Base-by-base conservation (phyloP, 2,888 invertebrate species). In the Rapana venosa region DNA sequence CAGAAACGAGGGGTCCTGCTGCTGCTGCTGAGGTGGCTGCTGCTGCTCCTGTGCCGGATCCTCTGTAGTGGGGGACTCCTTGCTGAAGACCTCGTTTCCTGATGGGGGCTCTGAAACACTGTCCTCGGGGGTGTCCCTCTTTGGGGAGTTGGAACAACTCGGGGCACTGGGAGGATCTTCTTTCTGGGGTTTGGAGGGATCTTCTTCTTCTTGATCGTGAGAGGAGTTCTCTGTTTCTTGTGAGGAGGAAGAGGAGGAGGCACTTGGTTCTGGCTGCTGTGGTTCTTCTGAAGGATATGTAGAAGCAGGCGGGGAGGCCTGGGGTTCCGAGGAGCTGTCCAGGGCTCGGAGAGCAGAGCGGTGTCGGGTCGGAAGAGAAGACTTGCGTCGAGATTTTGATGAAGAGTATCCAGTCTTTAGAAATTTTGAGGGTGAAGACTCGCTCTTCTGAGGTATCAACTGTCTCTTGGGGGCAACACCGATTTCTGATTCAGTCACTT, bases 391-490 rank as follows among this genome's bases (percentile, higher is more conserved):
- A 22, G 93, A 92, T 90, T 92, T 92, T 22, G 88, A 32, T 11
- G 74, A 88, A 17, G 86, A 81, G 22, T 88, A 85, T n/a, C 94
- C 94, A 30, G 90, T 91, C 84, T 90, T 90, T 47, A 92, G 92
- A 35, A 93, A 92, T 90, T 92, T 92, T 22, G 85, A 22, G 5
- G 74, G 88, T 22, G 86, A 85, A 17, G 90, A 83, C 20, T 94
- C 94, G 26, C 90, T 91, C 81, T 91, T 90, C 47, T 92, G 90
- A 26, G 94, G 92, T 88, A 94, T 90, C 32, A 94, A 92, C 32
- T 92, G 92, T 81, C 93, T 90, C 86, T 93, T 93, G 8, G 95
- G 95, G 22, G 95, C 94, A 13, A 94, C 90, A 85, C 91, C 92
- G 87, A 95, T 94, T 90, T 94, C 94, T 20, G 90, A 86, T 22